Conservation (phyloP, 2,888 invertebrate species). For the Eucera pruinosa region DNA sequence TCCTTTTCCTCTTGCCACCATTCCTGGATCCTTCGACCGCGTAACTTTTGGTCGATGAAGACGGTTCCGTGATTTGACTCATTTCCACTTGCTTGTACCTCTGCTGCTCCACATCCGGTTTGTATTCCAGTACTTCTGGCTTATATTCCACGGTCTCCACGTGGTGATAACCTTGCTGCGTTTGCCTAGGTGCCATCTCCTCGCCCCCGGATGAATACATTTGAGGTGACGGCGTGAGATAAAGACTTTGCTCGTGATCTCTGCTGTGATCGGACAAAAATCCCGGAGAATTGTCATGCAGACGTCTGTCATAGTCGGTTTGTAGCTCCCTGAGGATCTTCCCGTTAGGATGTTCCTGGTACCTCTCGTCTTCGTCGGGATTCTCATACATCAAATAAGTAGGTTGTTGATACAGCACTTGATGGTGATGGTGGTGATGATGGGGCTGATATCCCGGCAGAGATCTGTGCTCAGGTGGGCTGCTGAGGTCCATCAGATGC, state of each 20-base stretch:
- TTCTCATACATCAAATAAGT: constrained; percentile 71
- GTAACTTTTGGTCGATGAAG: constrained; percentile 61
- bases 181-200: constrained; percentile 55
- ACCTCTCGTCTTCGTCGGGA: constrained; percentile 67
- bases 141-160: constrained; percentile 64
- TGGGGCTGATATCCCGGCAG: constrained; percentile 58
- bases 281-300: constrained; percentile 72
- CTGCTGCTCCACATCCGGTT: constrained; percentile 50
- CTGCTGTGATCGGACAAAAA: constrained; percentile 77
- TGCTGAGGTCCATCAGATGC: constrained; percentile 79
- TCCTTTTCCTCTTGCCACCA: constrained; percentile 68
- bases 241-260: constrained; percentile 75
- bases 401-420: constrained; percentile 47
- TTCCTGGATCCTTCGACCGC: neutral
- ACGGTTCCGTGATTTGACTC: constrained; percentile 43
- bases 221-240: constrained; percentile 71
- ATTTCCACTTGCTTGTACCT: constrained; percentile 52
- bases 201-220: constrained; percentile 73
- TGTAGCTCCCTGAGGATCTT: constrained; percentile 69
- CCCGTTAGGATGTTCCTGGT: constrained; percentile 48
- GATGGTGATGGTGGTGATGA: constrained; percentile 58
- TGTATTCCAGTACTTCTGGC: constrained; percentile 62
- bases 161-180: constrained; percentile 46
- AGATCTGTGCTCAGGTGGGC: constrained; percentile 72
- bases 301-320: constrained; percentile 68